Evolutionary conservation across 1,140 invertebrate genomes (phyloP).

Genomic region (Artemia franciscana): DNA sequence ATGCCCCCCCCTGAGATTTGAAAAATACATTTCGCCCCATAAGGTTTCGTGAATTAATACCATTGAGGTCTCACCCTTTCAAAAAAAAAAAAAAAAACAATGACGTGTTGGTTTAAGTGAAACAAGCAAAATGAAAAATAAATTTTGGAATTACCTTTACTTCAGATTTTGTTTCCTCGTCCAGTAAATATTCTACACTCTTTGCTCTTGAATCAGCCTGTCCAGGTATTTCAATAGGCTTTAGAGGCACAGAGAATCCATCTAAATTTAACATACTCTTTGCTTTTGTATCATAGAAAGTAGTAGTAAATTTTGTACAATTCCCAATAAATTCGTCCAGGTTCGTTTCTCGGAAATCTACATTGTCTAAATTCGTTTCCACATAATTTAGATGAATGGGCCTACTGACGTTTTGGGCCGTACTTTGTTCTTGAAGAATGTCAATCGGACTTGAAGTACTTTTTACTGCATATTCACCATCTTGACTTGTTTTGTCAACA

Average conservation of each 20-base stretch:
- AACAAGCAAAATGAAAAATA: too few species aligned
- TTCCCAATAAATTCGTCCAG: constrained; percentile 25
- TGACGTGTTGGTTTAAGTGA: too few species aligned
- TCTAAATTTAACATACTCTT: constrained; percentile 51
- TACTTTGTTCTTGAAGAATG: background rate
- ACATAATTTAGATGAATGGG: background rate
- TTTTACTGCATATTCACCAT: background rate
- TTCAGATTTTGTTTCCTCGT: constrained; percentile 58
- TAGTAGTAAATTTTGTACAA: constrained; percentile 10
- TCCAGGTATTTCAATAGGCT: background rate
- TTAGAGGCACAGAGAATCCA: constrained; percentile 18
- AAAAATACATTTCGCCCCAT: too few species aligned
- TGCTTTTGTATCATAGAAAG: constrained; percentile 32
- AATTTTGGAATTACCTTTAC: constrained; percentile 41
- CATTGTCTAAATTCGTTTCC: constrained; percentile 7
- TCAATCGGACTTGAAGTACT: background rate
- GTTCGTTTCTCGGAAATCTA: constrained; percentile 11
- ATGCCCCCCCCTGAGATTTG: too few species aligned
- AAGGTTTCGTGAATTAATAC: too few species aligned
- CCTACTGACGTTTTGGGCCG: background rate
- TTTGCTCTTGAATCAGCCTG: constrained; percentile 31
- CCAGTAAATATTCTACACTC: constrained; percentile 77
- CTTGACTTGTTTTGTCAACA: background rate
- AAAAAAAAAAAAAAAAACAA: too few species aligned
- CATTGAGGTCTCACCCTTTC: too few species aligned